Evolutionary conservation across 2,888 invertebrate genomes (phyloP).

Genomic region (Cataglyphis rosenhaueri): DNA sequence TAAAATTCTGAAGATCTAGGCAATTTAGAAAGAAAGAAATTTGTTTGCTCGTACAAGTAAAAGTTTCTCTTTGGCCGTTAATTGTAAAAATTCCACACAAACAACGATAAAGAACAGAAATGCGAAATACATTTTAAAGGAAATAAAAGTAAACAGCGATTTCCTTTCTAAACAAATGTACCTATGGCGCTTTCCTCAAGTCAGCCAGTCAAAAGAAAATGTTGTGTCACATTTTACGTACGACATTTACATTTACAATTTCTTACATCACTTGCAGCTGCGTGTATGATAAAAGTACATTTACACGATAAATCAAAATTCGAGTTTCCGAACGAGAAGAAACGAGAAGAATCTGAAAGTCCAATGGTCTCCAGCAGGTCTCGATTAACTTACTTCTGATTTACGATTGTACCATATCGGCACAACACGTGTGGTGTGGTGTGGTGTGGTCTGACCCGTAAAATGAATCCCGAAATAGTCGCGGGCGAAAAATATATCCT

Average conservation of each 20-base stretch:
- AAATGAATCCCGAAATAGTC: constrained; percentile 75
- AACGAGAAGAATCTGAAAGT: constrained; percentile 47
- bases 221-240: not conserved
- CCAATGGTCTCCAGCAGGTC: constrained; percentile 10
- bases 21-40: not conserved
- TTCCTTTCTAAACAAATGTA: not conserved
- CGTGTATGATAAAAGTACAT: not conserved
- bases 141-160: not conserved
- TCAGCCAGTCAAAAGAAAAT: not conserved
- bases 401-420: constrained; percentile 64
- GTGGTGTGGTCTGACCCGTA: constrained; percentile 64
- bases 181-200: not conserved
- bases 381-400: constrained; percentile 57
- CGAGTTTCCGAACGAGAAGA: constrained; percentile 62
- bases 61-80: not conserved
- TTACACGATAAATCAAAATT: constrained; percentile 59
- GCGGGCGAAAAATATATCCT: constrained; percentile 71
- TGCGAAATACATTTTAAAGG: not conserved
- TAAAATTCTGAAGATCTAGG: too few relatives aligned
- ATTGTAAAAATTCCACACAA: not conserved
- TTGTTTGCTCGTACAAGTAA: not conserved
- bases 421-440: constrained; percentile 57
- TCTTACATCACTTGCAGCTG: not conserved
- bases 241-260: not conserved
- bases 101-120: not conserved